Evolutionary conservation across 1,140 invertebrate species (phyloP).

Genomic region (Lamellibrachia luymesi): DNA sequence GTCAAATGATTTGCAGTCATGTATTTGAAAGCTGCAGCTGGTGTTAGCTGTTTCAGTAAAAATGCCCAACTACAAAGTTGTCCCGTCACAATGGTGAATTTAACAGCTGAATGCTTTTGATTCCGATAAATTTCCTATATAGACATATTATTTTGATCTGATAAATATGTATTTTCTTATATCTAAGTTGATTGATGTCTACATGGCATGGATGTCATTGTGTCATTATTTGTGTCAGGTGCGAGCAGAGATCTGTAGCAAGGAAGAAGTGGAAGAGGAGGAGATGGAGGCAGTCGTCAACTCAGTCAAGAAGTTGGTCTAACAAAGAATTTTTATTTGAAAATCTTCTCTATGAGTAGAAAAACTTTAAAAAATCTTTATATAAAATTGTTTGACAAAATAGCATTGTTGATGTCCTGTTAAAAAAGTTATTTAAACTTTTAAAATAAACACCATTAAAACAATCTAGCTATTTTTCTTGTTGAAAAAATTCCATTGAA

Average conservation of each 20-base stretch:
- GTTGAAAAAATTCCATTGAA: too few relatives aligned
- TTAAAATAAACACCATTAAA: background rate
- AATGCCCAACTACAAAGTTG: too few relatives aligned
- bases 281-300: constrained; percentile 67
- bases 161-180: too few relatives aligned
- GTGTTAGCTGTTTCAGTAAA: too few relatives aligned
- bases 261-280: constrained; percentile 81
- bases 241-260: constrained; percentile 74
- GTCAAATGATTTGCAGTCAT: too few relatives aligned
- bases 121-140: too few relatives aligned
- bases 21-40: too few relatives aligned
- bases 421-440: background rate
- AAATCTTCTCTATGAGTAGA: background rate
- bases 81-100: too few relatives aligned
- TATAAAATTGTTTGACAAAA: background rate
- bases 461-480: background rate
- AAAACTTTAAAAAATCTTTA: background rate
- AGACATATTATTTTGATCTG: too few relatives aligned
- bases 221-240: constrained; percentile 40
- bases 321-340: background rate
- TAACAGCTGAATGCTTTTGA: too few relatives aligned
- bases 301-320: constrained; percentile 1
- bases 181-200: background rate
- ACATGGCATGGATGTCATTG: constrained; percentile 19
- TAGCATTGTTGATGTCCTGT: background rate